Evolutionary conservation across 2,888 invertebrate genomes (phyloP).

Genomic region (Dolomedes plantarius): DNA sequence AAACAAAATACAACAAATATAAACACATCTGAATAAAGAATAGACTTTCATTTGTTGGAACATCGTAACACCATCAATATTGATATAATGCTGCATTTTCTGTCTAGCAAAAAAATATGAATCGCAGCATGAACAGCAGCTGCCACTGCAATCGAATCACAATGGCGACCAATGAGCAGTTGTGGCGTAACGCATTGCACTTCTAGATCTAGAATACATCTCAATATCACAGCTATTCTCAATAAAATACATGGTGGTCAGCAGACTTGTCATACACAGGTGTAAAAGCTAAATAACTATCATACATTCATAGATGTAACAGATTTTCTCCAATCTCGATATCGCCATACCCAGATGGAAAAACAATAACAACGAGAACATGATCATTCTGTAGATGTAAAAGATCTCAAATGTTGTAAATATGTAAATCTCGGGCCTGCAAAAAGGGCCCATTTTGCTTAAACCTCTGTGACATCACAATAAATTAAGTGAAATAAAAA

Average conservation of each 20-base stretch:
- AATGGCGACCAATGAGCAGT: slow-evolving; percentile 58
- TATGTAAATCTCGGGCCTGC: slow-evolving; percentile 64
- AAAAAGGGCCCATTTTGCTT: slow-evolving; percentile 48
- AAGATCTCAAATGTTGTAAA: slow-evolving; percentile 71
- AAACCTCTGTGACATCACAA: slow-evolving; percentile 60
- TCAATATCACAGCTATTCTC: slow-evolving; percentile 71
- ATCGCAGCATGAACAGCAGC: slow-evolving; percentile 41
- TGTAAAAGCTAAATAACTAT: slow-evolving; percentile 69
- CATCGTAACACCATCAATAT: slow-evolving; percentile 58
- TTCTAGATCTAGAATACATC: slow-evolving; percentile 68
- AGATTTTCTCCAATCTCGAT: slow-evolving; percentile 64
- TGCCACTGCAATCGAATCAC: slow-evolving; percentile 21
- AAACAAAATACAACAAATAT: slow-evolving; percentile 55
- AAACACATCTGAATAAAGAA: slow-evolving; percentile 64
- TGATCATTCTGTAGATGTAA: slow-evolving; percentile 59
- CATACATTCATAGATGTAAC: slow-evolving; percentile 66
- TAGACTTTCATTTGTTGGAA: slow-evolving; percentile 49
- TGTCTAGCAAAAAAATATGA: slow-evolving; percentile 47
- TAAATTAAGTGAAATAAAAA: slow-evolving; percentile 68
- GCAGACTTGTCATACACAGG: slow-evolving; percentile 53
- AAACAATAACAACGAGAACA: slow-evolving; percentile 61
- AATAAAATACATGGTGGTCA: slow-evolving; percentile 66
- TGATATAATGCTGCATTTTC: slow-evolving; percentile 20
- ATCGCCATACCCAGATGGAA: slow-evolving; percentile 65
- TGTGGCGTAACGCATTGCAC: slow-evolving; percentile 67